phyloP scores from a whole-genome alignment of 1,140 invertebrate species.

The Drosophila rufa region DNA sequence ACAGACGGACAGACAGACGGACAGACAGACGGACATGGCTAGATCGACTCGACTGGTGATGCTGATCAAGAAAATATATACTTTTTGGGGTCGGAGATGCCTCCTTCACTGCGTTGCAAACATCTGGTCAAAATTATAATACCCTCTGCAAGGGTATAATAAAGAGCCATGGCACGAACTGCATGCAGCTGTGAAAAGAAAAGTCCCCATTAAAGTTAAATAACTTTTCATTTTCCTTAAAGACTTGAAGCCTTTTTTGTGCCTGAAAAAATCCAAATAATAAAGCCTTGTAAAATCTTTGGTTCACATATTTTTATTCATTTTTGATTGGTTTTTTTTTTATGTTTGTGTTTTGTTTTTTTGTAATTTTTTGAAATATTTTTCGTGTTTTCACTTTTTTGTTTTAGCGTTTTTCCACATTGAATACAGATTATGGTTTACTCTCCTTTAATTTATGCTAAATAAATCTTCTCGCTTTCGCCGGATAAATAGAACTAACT shows the following conservation, averaged over 20 bases:
- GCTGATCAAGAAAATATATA: too few relatives aligned
- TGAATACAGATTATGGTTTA: constrained; percentile 63
- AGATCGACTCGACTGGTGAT: too few relatives aligned
- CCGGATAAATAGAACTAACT: constrained; percentile 78
- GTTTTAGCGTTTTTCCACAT: constrained; percentile 56
- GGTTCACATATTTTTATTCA: constrained; percentile 74
- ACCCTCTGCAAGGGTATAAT: too few relatives aligned
- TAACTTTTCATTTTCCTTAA: neutral
- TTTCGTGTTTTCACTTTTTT: constrained; percentile 43
- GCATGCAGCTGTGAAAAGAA: neutral
- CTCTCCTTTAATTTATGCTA: constrained; percentile 51
- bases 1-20: too few relatives aligned
- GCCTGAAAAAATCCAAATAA: neutral
- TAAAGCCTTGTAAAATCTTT: constrained; percentile 30
- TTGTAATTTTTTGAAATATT: constrained; percentile 59
- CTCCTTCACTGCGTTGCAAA: too few relatives aligned
- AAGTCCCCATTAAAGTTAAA: neutral
- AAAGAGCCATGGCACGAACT: neutral
- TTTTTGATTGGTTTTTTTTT: constrained; percentile 63
- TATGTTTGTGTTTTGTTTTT: constrained; percentile 26
- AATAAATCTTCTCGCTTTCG: constrained; percentile 42
- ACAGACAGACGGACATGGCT: too few relatives aligned
- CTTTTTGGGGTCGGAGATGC: too few relatives aligned
- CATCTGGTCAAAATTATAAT: too few relatives aligned
- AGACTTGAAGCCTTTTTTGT: neutral